A percentile compares a stretch with the other conserved stretches of the same genome.
phyloP scores from a whole-genome alignment of 2,888 invertebrate genomes.

The Acrobasis consociella region DNA sequence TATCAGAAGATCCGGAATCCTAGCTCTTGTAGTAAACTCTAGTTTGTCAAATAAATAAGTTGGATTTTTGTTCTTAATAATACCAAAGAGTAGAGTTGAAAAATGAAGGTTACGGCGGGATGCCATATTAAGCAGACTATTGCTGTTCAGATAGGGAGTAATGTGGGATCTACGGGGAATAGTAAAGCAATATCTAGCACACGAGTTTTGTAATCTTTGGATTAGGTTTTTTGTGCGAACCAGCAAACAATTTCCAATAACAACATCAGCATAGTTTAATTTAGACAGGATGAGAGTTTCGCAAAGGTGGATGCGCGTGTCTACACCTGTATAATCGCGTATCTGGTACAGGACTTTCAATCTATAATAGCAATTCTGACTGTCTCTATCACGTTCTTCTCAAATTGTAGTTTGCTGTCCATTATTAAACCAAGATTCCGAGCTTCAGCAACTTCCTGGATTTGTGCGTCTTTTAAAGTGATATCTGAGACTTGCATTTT shows the following conservation, averaged over 20 bases:
- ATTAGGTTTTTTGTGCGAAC: neutral
- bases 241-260: constrained; percentile 26
- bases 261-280: constrained; percentile 18
- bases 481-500: no score
- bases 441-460: no score
- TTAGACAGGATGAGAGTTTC: constrained; percentile 17
- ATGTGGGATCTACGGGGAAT: constrained; percentile 4
- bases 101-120: constrained; percentile 6
- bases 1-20: neutral
- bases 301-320: constrained; percentile 7
- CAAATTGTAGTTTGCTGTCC: constrained; percentile 2
- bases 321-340: constrained; percentile 6
- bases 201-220: neutral
- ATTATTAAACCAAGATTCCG: no score
- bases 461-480: no score
- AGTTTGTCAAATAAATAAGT: no score
- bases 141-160: neutral
- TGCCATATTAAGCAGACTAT: constrained; percentile 5
- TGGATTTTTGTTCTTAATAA: neutral
- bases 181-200: constrained; percentile 2
- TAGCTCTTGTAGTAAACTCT: neutral
- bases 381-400: neutral
- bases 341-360: constrained; percentile 20
- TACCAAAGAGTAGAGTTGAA: neutral
- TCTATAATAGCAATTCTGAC: constrained; percentile 22